Conservation (phyloP, 2,113 vertebrate genomes). For the Mirza zaza region DNA sequence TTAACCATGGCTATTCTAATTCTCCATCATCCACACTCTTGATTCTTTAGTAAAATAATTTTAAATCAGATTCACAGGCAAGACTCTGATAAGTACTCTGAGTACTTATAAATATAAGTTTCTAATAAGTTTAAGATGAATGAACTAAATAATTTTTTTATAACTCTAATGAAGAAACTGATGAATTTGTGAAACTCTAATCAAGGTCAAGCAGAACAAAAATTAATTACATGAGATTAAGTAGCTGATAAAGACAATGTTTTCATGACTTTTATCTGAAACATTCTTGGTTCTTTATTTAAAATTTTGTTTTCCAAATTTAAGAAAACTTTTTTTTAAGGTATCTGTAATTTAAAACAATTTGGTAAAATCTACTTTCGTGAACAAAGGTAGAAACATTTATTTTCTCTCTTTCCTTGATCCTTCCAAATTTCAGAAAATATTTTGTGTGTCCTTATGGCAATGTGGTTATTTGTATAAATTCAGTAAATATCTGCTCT, state of each 20-base stretch:
- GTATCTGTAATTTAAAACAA: not conserved
- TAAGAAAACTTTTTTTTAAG: not conserved
- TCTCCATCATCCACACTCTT: not conserved
- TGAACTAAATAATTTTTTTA: not conserved
- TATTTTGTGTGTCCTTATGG: not conserved
- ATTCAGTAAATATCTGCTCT: not conserved
- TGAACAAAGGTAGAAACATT: not conserved
- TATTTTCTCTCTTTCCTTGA: not conserved
- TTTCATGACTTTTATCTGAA: not conserved
- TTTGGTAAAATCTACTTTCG: not conserved
- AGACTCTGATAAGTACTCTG: not conserved
- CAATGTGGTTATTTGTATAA: not conserved
- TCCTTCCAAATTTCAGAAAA: not conserved
- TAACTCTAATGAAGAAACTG: not conserved
- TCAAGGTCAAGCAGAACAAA: not conserved
- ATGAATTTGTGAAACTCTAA: not conserved
- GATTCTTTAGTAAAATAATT: not conserved
- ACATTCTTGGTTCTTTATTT: not conserved
- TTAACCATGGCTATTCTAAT: not conserved
- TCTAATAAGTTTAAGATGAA: not conserved
- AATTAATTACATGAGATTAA: not conserved
- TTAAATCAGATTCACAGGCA: not conserved
- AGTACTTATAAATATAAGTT: not conserved
- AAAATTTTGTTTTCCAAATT: not conserved
- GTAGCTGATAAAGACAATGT: not conserved